Evolutionary conservation across 2,113 vertebrate genomes (phyloP).

Genomic region (Puffinus mauretanicus): DNA sequence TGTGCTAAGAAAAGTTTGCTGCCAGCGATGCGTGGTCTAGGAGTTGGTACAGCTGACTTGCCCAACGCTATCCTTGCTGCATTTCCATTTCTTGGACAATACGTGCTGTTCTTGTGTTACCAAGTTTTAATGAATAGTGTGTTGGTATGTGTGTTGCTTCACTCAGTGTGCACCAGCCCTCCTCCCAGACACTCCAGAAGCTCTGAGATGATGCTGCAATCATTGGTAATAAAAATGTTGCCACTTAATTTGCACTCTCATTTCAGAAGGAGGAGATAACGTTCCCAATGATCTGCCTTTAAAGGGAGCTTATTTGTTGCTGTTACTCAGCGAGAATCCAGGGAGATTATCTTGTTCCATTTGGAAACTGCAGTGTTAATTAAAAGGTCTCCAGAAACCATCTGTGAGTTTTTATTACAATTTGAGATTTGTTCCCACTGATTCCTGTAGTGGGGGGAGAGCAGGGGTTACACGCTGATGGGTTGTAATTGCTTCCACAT

Average conservation of each 20-base stretch:
- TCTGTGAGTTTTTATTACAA: background rate
- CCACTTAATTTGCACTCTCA: background rate
- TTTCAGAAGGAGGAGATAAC: background rate
- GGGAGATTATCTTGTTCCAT: background rate
- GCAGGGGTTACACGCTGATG: background rate
- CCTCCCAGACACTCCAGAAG: background rate
- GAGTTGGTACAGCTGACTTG: background rate
- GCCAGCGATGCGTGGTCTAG: background rate
- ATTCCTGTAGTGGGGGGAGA: background rate
- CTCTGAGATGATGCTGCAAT: background rate
- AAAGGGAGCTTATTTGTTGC: background rate
- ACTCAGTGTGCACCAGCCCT: background rate
- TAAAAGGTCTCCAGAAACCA: slow-evolving; percentile 1
- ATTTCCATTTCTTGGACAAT: background rate
- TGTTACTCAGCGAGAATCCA: background rate
- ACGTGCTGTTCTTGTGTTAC: background rate
- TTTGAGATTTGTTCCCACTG: background rate
- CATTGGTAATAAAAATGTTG: background rate
- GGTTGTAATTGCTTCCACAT: background rate
- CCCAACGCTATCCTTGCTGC: rapidly evolving
- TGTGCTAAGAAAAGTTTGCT: background rate
- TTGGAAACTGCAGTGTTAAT: slow-evolving; percentile 22
- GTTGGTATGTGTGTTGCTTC: background rate
- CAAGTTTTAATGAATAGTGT: background rate
- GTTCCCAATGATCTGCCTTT: background rate